Evolutionary conservation across 2,888 invertebrate genomes (phyloP), one percentile per base, ranked within the genome.

Genomic region (Ypsolopha sequella): DNA sequence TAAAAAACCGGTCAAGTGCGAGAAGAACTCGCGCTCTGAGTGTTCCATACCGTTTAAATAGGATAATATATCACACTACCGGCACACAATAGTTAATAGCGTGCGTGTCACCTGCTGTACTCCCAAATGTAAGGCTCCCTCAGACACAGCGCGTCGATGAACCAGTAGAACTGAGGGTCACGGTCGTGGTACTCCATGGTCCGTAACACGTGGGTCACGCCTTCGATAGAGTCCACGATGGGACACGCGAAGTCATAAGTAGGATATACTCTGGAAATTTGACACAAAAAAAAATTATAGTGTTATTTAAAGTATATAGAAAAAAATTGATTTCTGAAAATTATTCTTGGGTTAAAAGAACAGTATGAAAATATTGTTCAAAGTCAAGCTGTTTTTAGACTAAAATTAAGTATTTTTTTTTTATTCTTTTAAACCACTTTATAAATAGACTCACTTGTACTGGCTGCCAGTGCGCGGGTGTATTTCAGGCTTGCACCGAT

Each of bases 201-300:
- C 48, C 99, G 90, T 50, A 99, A 86, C 0, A 98, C 96, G 72
- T 99, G 99, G 0, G 99, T 99, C 13, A 99, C 98, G 51, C 95
- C 94, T 86, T 99, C 99, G 49, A 98, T 89, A 11, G 97, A 93
- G 80, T 99, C 99, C 49, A 99, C 99, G 68, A 99, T 98, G 0
- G 99, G 99, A 71, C 99, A 99, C 0, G 99, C 98, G 87, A 99
- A 99, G 85, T 99, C 99, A 70, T 99, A 99, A 0, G 99, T 99
- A 24, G 99, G 99, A 78, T 99, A 99, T 0, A 98, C 98, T 69
- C 97, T 97, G 76, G 0, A 62, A 24, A 24, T 24, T 24, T 24
- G 2, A 24, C 24, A 24, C 2, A 24, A 24, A 24, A 24, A 2
- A 24, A 24, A 2, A 24, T 24, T 3, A 24, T 24, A 24, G 24